Conservation (phyloP, 2,113 vertebrate genomes). For the Falcunculus frontatus region DNA sequence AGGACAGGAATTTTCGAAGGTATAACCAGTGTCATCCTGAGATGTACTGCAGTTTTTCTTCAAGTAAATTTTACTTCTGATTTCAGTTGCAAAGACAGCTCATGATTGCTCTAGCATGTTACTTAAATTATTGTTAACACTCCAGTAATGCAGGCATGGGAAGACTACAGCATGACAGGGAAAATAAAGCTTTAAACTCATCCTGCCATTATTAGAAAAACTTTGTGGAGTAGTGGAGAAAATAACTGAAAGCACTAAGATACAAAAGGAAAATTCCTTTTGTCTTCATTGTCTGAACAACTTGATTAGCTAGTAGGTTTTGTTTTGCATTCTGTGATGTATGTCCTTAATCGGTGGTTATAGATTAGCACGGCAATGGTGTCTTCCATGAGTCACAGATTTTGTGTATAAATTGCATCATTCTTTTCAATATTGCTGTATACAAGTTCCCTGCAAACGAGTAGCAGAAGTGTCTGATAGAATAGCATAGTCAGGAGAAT, state of each 20-base stretch:
- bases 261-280: neutral
- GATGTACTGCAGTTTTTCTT: neutral
- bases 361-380: neutral
- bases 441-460: neutral
- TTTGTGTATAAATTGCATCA: neutral
- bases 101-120: neutral
- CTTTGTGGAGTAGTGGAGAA: neutral
- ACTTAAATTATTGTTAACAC: neutral
- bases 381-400: neutral
- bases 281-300: neutral
- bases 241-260: neutral
- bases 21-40: neutral
- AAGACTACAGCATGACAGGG: neutral
- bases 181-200: neutral
- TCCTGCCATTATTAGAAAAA: neutral
- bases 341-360: neutral
- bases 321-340: neutral
- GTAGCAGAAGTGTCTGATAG: neutral
- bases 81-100: neutral
- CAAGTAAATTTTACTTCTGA: neutral
- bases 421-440: neutral
- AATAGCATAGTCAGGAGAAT: neutral
- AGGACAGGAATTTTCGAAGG: neutral
- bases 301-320: neutral
- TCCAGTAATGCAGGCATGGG: neutral